These are phyloP conservation scores for Ceratotherium simum DNA, from an alignment of 2,113 vertebrate genomes.

Conservation along the genomic window DNA sequence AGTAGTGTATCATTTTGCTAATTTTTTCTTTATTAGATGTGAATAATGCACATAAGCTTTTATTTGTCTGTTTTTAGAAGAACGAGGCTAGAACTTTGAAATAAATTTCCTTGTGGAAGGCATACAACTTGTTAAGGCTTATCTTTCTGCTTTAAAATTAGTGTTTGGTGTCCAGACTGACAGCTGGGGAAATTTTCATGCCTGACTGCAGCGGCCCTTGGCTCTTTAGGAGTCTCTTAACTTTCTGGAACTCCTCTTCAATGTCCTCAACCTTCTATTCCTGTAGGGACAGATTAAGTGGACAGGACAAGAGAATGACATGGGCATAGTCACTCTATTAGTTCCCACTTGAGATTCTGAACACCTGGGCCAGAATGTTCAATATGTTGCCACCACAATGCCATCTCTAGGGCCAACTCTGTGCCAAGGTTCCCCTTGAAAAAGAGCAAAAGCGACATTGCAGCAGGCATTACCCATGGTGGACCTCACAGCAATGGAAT, in stretches of 20 bases:
- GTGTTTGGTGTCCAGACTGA: not conserved
- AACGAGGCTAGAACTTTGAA: not conserved
- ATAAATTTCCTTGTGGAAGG: not conserved
- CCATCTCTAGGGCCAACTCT: not conserved
- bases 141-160: slow-evolving; percentile 56
- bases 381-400: not conserved
- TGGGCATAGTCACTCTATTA: not conserved
- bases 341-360: not conserved
- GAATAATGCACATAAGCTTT: not conserved
- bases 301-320: not conserved
- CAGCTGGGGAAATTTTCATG: not conserved
- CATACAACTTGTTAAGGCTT: not conserved
- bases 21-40: slow-evolving; percentile 15
- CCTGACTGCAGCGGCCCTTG: not conserved
- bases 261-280: not conserved
- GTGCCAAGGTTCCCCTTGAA: not conserved
- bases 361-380: not conserved
- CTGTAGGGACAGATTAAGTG: not conserved
- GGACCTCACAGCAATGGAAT: too few relatives aligned
- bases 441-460: not conserved
- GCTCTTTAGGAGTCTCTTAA: not conserved
- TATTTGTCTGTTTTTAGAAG: not conserved
- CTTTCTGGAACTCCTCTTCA: not conserved
- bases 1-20: not conserved
- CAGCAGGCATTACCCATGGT: not conserved